Evolutionary conservation across 2,888 invertebrate species (phyloP).

Genomic region (Pyrrhosoma nymphula): DNA sequence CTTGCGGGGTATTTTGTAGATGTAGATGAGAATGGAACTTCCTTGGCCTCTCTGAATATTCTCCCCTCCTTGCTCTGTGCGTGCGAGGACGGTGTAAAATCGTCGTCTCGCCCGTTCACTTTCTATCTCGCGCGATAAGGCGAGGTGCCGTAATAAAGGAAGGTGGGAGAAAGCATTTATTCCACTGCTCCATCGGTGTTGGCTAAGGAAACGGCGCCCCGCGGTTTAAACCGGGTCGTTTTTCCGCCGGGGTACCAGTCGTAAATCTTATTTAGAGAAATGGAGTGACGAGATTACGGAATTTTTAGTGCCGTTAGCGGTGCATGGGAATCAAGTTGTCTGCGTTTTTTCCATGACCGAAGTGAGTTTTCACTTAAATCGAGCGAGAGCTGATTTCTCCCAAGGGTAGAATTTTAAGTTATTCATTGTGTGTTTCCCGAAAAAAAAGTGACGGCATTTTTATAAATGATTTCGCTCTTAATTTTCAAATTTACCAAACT

Average conservation of each 20-base stretch:
- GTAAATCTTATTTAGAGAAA: conserved; percentile 19
- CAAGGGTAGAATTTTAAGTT: no score
- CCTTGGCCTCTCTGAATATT: no score
- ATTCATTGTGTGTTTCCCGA: no score
- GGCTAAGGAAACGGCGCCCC: background rate
- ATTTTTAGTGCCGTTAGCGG: background rate
- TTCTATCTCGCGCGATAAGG: background rate
- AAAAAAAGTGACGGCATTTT: no score
- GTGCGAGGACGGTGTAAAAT: background rate
- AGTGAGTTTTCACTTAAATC: background rate
- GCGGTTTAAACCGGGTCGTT: background rate
- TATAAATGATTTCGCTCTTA: no score
- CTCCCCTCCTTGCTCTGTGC: background rate
- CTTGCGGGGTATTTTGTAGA: no score
- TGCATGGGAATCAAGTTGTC: background rate
- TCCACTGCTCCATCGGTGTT: background rate
- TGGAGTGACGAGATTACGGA: background rate
- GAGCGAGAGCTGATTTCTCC: background rate
- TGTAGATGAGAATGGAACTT: no score
- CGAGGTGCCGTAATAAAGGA: conserved; percentile 9
- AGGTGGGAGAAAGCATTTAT: conserved; percentile 12
- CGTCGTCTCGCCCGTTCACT: background rate
- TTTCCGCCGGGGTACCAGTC: background rate
- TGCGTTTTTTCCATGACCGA: background rate
- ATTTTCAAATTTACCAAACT: no score